Percentiles rank a stretch among this genome's conserved stretches.
These are phyloP conservation scores for Propithecus coquereli DNA, from an alignment of 2,113 vertebrate genomes.

Conservation along the genomic window DNA sequence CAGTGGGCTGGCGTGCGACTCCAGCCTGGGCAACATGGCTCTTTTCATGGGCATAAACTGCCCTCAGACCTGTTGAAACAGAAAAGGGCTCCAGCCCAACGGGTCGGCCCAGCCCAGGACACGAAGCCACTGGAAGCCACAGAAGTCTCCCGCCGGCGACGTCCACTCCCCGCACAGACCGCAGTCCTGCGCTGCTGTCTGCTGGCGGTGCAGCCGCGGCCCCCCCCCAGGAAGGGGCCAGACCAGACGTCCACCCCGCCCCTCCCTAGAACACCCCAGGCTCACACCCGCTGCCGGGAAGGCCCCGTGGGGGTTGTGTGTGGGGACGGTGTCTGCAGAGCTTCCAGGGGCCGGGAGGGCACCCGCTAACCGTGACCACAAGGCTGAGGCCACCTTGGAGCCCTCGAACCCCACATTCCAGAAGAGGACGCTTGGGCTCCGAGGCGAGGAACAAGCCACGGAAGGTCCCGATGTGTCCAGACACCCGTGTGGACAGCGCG, in stretches of 20 bases:
- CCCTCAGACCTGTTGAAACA: background rate
- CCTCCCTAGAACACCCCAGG: background rate
- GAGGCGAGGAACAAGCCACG: accelerated
- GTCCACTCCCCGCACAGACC: background rate
- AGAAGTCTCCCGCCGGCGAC: background rate
- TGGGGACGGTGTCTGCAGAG: background rate
- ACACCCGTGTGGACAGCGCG: accelerated
- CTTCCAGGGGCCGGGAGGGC: background rate
- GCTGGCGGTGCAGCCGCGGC: accelerated
- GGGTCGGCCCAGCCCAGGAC: background rate
- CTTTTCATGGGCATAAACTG: background rate
- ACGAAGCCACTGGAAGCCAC: background rate
- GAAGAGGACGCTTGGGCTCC: background rate
- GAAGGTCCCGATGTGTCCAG: background rate
- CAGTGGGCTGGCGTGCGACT: background rate
- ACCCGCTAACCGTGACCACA: accelerated
- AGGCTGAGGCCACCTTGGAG: background rate
- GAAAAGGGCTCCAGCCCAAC: background rate
- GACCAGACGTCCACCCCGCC: accelerated
- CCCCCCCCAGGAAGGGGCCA: background rate
- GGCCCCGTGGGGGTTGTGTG: accelerated
- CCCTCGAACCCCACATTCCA: background rate
- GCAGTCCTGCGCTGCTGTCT: background rate
- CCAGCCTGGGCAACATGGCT: background rate
- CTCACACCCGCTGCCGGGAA: background rate